Evolutionary conservation across 1,140 invertebrate species (phyloP).

Genomic region (Whitmania pigra): DNA sequence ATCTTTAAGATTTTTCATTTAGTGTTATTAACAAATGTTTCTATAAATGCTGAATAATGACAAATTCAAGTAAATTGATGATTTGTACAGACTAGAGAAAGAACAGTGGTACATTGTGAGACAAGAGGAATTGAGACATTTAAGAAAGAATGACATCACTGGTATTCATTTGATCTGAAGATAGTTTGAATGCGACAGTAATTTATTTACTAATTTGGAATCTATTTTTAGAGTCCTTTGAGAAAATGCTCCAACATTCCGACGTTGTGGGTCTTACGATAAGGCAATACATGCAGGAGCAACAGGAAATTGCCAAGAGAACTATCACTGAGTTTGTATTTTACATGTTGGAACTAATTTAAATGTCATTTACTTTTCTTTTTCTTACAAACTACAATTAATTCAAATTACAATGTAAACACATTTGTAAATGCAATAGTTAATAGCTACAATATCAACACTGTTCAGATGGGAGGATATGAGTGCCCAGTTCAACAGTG

Average conservation of each 20-base stretch:
- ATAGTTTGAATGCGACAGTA: neutral
- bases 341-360: neutral
- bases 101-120: conserved; percentile 33
- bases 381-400: too few species aligned
- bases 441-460: too few species aligned
- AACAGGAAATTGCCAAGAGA: neutral
- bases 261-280: neutral
- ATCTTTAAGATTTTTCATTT: too few species aligned
- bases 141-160: conserved; percentile 34
- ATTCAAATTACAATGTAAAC: too few species aligned
- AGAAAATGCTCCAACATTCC: neutral
- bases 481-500: neutral
- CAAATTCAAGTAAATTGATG: neutral
- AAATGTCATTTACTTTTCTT: too few species aligned
- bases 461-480: neutral
- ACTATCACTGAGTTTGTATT: neutral
- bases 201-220: neutral
- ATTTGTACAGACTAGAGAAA: conserved; percentile 29
- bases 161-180: conserved; percentile 27
- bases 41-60: neutral
- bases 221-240: neutral
- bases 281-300: neutral
- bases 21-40: neutral
- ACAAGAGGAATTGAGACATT: conserved; percentile 32
- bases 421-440: too few species aligned